phyloP scores from a whole-genome alignment of 2,113 vertebrate genomes.

The Tonatia bakeri region DNA sequence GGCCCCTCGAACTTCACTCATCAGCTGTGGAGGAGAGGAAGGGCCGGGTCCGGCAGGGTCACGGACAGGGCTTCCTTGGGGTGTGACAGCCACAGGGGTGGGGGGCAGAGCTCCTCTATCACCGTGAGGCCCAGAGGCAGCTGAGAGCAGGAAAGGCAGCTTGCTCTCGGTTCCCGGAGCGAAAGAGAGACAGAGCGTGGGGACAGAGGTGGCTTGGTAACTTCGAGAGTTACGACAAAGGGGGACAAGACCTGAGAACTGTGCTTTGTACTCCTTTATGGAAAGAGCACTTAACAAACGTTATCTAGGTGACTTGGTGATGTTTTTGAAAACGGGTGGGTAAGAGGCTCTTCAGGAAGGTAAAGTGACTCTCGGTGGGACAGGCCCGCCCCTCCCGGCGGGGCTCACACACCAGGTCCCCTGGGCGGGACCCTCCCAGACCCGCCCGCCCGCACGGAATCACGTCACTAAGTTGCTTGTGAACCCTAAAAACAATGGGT shows the following conservation, averaged over 20 bases:
- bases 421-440: no score
- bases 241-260: neutral
- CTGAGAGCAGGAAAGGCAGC: neutral
- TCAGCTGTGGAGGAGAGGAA: neutral
- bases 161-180: neutral
- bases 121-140: neutral
- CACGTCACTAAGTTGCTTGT: no score
- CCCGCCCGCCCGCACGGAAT: no score
- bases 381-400: neutral
- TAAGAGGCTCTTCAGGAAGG: neutral
- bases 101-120: rapidly evolving
- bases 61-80: neutral
- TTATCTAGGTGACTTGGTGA: neutral
- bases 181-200: rapidly evolving
- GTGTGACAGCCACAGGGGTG: no score
- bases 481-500: neutral
- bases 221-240: neutral
- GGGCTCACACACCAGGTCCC: neutral
- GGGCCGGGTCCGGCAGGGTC: neutral
- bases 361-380: neutral
- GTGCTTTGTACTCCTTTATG: neutral
- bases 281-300: neutral
- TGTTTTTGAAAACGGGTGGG: neutral
- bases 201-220: neutral
- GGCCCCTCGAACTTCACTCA: neutral